Evolutionary conservation across 1,140 invertebrate species (phyloP).

Genomic region (Helicoverpa zea): DNA sequence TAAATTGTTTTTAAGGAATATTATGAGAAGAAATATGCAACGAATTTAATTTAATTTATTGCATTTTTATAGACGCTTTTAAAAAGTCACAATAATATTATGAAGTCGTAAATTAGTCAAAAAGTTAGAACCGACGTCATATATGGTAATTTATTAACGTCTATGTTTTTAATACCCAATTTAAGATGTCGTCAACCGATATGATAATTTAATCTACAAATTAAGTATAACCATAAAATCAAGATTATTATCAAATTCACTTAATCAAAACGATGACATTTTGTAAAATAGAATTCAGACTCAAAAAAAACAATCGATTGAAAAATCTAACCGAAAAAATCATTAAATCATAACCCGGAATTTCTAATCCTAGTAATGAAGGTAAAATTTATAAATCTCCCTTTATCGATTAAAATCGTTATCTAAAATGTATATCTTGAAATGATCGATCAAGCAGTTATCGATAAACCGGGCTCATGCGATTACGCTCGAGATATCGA

Average conservation of each 20-base stretch:
- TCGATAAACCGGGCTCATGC: slow-evolving; percentile 63
- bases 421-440: slow-evolving; percentile 65
- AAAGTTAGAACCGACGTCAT: too few species aligned
- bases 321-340: slow-evolving; percentile 21
- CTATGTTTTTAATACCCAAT: too few species aligned
- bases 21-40: background rate
- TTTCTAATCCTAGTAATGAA: slow-evolving; percentile 37
- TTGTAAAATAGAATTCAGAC: background rate
- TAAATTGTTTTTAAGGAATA: background rate
- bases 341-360: slow-evolving; percentile 27
- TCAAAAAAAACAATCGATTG: background rate
- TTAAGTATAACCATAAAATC: too few species aligned
- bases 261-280: too few species aligned
- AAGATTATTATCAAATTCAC: too few species aligned
- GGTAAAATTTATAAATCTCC: slow-evolving; percentile 58
- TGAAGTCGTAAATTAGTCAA: too few species aligned
- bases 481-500: slow-evolving; percentile 67
- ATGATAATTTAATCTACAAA: too few species aligned
- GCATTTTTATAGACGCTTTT: too few species aligned
- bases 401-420: slow-evolving; percentile 70
- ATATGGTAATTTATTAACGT: too few species aligned
- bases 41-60: too few species aligned
- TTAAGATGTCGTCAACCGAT: too few species aligned
- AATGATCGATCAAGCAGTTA: slow-evolving; percentile 70
- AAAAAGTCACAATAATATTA: too few species aligned